Conservation (phyloP, 2,888 invertebrate genomes). For the Punctoribates punctum region DNA sequence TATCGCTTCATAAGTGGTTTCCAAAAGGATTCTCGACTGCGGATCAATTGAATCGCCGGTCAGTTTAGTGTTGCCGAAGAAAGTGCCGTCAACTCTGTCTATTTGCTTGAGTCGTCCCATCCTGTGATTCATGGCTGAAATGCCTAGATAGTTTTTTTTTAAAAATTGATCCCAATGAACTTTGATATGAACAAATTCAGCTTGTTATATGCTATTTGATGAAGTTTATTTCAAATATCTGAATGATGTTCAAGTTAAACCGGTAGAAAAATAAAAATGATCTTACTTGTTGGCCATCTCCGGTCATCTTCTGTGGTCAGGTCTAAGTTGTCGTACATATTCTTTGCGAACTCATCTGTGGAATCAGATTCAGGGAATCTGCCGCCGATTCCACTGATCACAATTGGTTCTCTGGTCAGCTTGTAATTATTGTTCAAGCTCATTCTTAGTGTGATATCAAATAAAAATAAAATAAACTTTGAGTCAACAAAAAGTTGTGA, state of each 20-base stretch:
- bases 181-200: too few relatives aligned
- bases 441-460: too few relatives aligned
- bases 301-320: slow-evolving; percentile 86
- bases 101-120: slow-evolving; percentile 67
- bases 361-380: slow-evolving; percentile 83
- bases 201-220: too few relatives aligned
- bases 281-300: slow-evolving; percentile 72
- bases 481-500: too few relatives aligned
- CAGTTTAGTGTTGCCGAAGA: slow-evolving; percentile 85
- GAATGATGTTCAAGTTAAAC: too few relatives aligned
- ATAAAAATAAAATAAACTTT: too few relatives aligned
- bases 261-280: too few relatives aligned
- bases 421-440: too few relatives aligned
- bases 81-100: slow-evolving; percentile 75
- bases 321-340: slow-evolving; percentile 83
- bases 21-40: slow-evolving; percentile 80
- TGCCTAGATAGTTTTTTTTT: slow-evolving; percentile 55
- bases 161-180: not conserved
- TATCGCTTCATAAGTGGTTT: slow-evolving; percentile 85
- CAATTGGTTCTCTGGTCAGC: slow-evolving; percentile 59
- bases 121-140: slow-evolving; percentile 73
- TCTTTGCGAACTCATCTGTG: slow-evolving; percentile 85
- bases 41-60: slow-evolving; percentile 90
- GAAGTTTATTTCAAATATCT: too few relatives aligned
- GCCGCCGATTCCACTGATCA: slow-evolving; percentile 73